Conservation (phyloP, 2,797 vertebrate species). For the Oreonectes daqikongensis region DNA sequence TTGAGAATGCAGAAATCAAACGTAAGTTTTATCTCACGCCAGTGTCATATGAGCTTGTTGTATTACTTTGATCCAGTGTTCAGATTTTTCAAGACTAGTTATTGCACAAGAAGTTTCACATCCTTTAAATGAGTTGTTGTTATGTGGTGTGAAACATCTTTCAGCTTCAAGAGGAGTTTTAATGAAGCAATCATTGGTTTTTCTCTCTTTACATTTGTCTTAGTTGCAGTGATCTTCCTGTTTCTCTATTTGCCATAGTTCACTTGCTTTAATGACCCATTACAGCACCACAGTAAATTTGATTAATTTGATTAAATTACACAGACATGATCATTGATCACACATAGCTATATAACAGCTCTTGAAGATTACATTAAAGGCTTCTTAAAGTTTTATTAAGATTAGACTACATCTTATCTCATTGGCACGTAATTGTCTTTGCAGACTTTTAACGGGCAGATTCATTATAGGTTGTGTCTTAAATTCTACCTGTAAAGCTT, state of each 20-base stretch:
- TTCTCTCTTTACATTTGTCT: neutral
- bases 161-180: neutral
- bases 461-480: neutral
- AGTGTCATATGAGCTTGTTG: neutral
- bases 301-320: neutral
- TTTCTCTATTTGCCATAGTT: neutral
- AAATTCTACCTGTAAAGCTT: neutral
- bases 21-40: constrained; percentile 69
- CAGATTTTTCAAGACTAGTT: neutral
- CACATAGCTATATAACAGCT: too few relatives aligned
- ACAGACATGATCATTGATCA: neutral
- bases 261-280: neutral
- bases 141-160: neutral
- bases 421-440: neutral
- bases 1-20: constrained; percentile 80
- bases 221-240: neutral
- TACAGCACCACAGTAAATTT: neutral
- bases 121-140: neutral
- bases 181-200: neutral
- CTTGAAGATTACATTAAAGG: constrained; percentile 2
- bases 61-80: neutral
- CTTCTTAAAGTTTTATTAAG: constrained; percentile 4
- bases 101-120: neutral
- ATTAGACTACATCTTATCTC: neutral
- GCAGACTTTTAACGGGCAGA: neutral